Evolutionary conservation across 2,797 vertebrate genomes (phyloP), one percentile per base, ranked within the genome.

Genomic region (Aulostomus chinensis): DNA sequence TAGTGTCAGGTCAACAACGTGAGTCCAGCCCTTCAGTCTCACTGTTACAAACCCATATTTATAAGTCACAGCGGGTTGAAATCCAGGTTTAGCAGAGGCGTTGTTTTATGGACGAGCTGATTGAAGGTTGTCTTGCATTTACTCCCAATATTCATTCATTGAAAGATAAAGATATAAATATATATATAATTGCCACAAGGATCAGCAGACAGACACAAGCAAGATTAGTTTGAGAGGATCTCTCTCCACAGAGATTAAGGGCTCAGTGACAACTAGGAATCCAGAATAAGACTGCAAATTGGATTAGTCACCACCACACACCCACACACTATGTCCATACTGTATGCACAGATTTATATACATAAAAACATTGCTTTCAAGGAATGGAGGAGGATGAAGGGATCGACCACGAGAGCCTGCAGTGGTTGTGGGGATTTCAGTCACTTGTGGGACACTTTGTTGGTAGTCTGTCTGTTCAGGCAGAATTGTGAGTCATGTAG

Each of bases 231-330:
- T 63, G 64, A 54, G 59, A 42, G 66, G 52, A 71, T 63, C 66
- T 65, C 49, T 71, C 80, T 53, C 49, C 83, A 64, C 64, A 68
- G 74, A 85, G 90, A 90, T 92, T 92, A 89, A 64, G 58, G 37
- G 41, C 69, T 87, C 71, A 76, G 78, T 66, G 73, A 72, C 80
- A 81, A 78, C 75, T 53, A 47, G 40, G 73, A 59, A 78, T 84
- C 76, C 69, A 86, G 84, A 90, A 85, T 85, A 87, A 88, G 81
- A 85, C 85, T 67, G 68, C 63, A 86, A 90, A 92, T 90, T 88
- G 89, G 88, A 91, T 91, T 90, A 89, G 77, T 81, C 77, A 80
- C 76, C 62, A 86, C 80, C 81, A 82, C 76, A 62, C 76, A 68
- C 74, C 69, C 80, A 84, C 82, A 65, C 72, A 76, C 42, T 62